These are phyloP conservation scores for Kuschelorhynchus macadamiae DNA, from an alignment of 2,888 invertebrate genomes.

Conservation along the genomic window DNA sequence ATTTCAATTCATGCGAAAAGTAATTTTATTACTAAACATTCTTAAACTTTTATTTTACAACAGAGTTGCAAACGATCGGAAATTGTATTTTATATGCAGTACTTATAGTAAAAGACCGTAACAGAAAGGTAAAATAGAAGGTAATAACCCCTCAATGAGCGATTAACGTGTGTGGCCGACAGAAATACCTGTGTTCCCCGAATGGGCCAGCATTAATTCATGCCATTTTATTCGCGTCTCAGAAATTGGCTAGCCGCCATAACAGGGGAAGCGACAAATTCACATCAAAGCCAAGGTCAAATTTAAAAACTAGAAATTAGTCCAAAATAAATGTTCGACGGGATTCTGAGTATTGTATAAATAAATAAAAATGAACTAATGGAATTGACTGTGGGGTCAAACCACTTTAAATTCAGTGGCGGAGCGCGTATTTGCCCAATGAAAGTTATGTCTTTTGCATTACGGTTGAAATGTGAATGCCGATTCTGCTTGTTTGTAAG, in stretches of 20 bases:
- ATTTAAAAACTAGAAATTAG: constrained; percentile 49
- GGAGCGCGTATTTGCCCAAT: too few species aligned
- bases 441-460: too few species aligned
- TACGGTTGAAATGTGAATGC: too few species aligned
- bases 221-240: constrained; percentile 46
- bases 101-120: too few species aligned
- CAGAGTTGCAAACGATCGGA: too few species aligned
- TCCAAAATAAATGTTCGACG: constrained; percentile 20
- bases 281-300: constrained; percentile 53
- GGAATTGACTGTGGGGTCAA: constrained; percentile 7
- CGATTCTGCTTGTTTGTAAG: too few species aligned
- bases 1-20: too few species aligned
- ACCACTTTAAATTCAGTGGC: constrained; percentile 1
- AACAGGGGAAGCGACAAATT: constrained; percentile 46
- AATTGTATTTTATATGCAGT: too few species aligned
- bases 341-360: constrained; percentile 17
- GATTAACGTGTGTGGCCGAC: constrained; percentile 42
- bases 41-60: too few species aligned
- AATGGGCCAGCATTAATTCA: constrained; percentile 43
- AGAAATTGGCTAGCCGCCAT: constrained; percentile 49
- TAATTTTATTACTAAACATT: too few species aligned
- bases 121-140: constrained; percentile 5
- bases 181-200: constrained; percentile 42
- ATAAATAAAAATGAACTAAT: constrained; percentile 8
- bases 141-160: constrained; percentile 29